phyloP scores from a whole-genome alignment of 2,113 vertebrate genomes.

The Pogonocichla stellata region DNA sequence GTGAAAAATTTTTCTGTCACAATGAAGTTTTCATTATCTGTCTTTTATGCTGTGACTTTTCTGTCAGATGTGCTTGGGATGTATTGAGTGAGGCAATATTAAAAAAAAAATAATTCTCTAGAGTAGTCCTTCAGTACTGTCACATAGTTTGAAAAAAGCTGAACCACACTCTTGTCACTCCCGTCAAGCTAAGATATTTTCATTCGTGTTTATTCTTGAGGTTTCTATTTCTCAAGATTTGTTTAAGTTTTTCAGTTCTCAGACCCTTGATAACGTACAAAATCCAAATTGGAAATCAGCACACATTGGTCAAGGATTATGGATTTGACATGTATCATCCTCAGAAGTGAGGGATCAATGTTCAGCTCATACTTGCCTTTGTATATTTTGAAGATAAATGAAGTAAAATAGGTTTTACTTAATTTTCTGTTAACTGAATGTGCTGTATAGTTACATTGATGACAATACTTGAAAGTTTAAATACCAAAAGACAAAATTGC shows the following conservation, averaged over 20 bases:
- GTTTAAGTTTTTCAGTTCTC: not conserved
- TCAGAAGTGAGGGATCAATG: not conserved
- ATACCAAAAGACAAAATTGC: not conserved
- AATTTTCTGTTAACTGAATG: not conserved
- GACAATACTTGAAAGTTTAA: not conserved
- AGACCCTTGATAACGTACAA: not conserved
- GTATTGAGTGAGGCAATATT: not conserved
- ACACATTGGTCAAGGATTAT: not conserved
- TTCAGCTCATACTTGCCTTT: not conserved
- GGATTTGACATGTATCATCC: not conserved
- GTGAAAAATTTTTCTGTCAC: constrained; percentile 33
- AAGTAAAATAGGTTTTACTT: not conserved
- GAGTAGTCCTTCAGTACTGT: not conserved
- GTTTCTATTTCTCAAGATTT: not conserved
- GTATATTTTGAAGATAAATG: not conserved
- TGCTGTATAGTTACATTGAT: not conserved
- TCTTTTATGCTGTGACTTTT: constrained; percentile 20
- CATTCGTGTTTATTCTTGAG: not conserved
- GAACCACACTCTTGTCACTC: not conserved
- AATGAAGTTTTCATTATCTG: constrained; percentile 40
- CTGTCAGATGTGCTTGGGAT: not conserved
- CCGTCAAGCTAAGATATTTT: not conserved
- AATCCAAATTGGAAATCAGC: not conserved
- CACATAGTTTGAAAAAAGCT: not conserved
- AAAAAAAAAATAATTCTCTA: constrained; percentile 19